Evolutionary conservation across 2,888 invertebrate genomes (phyloP).

Genomic region (Patella caerulea): DNA sequence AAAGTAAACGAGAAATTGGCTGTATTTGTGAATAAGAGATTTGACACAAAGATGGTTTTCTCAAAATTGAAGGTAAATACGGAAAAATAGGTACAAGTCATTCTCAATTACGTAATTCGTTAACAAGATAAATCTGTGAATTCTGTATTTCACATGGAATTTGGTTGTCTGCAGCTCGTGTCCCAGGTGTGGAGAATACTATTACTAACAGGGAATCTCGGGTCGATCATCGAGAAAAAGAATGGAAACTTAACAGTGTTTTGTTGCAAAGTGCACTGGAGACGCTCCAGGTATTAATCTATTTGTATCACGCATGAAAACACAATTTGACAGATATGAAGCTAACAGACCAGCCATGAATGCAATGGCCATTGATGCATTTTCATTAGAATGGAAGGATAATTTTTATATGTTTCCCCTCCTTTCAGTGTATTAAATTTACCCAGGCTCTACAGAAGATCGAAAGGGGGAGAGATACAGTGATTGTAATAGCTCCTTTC

Average conservation of each 20-base stretch:
- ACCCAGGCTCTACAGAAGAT: too few species aligned
- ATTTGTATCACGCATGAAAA: constrained; percentile 31
- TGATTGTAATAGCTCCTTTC: constrained; percentile 18
- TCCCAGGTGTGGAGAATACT: constrained; percentile 22
- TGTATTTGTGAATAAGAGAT: too few species aligned
- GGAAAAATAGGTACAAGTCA: constrained; percentile 12
- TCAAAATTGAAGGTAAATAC: too few species aligned
- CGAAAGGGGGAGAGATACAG: too few species aligned
- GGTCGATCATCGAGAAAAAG: constrained; percentile 11
- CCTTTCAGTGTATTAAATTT: too few species aligned
- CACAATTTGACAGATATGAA: constrained; percentile 21
- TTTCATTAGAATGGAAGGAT: too few species aligned
- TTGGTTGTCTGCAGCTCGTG: constrained; percentile 25
- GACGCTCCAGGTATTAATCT: constrained; percentile 21
- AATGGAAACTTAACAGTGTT: constrained; percentile 26
- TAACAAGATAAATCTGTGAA: constrained; percentile 22
- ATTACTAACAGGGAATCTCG: constrained; percentile 20
- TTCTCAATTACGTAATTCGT: constrained; percentile 12
- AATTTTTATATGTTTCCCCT: constrained; percentile 8
- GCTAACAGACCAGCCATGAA: constrained; percentile 18
- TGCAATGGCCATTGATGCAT: background rate
- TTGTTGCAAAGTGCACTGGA: constrained; percentile 11
- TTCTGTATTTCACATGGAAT: constrained; percentile 17
- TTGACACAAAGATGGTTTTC: too few species aligned
- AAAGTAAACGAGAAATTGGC: too few species aligned